Evolutionary conservation across 2,888 invertebrate genomes (phyloP), one percentile per base, ranked within the genome.

Genomic region (Temnothorax rugatulus): DNA sequence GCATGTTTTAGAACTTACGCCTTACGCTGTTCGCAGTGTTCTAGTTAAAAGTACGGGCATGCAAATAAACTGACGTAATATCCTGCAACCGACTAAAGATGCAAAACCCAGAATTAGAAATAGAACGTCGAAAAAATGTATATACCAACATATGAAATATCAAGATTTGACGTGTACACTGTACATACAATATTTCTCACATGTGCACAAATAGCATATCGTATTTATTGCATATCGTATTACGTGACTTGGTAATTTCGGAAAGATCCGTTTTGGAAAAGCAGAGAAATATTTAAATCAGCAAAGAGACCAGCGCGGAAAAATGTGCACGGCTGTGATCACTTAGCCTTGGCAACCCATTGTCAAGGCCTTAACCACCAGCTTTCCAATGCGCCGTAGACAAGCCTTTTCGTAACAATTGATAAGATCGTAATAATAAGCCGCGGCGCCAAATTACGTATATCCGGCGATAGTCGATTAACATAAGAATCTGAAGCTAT

Each of bases 351-450:
- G 82, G 59, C 66, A 38, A 61, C 38, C 75, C 88, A 89, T 77
- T 88, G 89, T 69, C 89, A 89, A 88, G 89, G 87, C 84, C 84
- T 84, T 71, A 63, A 66, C 44, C 47, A 73, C 13, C 69, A 59
- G 68, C 75, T 89, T 86, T 87, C 88, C 29, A 86, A 13, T 18
- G 63, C 63, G 47, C 44, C 44, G 34, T 18, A 25, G 44, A 73
- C 34, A 34, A 34, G 34, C 8, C 50, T 74, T 84, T 59, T 84
- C 54, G 54, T 38, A 71, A 73, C 41, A n/a, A 47, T 29, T 44
- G 64, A 63, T 81, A 61, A 7, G 5, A 81, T 81, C 59, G 21
- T 71, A 41, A 44, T 68, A 69, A 74, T 44, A 75, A 68, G 13
- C 9, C n/a, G 7, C 11, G 7, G 25, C 57, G 21, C 4, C 11